Evolutionary conservation across 2,888 invertebrate species (phyloP).

Genomic region (Mamestra brassicae): DNA sequence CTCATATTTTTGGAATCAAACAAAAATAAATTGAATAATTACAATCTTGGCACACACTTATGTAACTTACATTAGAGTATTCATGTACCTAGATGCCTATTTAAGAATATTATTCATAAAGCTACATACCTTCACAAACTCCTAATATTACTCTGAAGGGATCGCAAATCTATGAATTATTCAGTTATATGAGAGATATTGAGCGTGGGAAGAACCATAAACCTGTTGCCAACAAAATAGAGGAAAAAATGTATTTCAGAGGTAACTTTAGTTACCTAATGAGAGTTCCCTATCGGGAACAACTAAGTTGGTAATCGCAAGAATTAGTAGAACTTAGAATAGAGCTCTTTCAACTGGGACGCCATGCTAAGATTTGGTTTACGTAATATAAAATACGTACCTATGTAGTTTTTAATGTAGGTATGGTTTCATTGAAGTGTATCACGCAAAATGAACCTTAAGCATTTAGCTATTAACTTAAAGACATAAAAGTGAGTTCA

Average conservation of each 20-base stretch:
- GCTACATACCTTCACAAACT: slow-evolving; percentile 17
- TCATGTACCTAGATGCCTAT: slow-evolving; percentile 8
- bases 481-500: too few species aligned
- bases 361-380: not conserved
- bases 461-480: too few species aligned
- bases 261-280: slow-evolving; percentile 9
- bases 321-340: not conserved
- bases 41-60: not conserved
- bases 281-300: not conserved
- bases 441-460: too few species aligned
- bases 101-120: slow-evolving; percentile 23
- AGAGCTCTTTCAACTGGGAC: not conserved
- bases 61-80: not conserved
- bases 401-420: too few species aligned
- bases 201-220: slow-evolving; percentile 37
- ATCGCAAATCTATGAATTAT: slow-evolving; percentile 46
- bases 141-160: slow-evolving; percentile 21
- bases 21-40: not conserved
- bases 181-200: slow-evolving; percentile 39
- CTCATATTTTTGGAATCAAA: not conserved
- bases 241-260: slow-evolving; percentile 14
- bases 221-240: slow-evolving; percentile 45
- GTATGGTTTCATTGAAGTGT: too few species aligned
- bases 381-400: not conserved
- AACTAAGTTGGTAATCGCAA: not conserved